Evolutionary conservation across 2,888 invertebrate species (phyloP), one percentile per base, ranked within the genome.

Genomic region (Neocrepidodera transversa): DNA sequence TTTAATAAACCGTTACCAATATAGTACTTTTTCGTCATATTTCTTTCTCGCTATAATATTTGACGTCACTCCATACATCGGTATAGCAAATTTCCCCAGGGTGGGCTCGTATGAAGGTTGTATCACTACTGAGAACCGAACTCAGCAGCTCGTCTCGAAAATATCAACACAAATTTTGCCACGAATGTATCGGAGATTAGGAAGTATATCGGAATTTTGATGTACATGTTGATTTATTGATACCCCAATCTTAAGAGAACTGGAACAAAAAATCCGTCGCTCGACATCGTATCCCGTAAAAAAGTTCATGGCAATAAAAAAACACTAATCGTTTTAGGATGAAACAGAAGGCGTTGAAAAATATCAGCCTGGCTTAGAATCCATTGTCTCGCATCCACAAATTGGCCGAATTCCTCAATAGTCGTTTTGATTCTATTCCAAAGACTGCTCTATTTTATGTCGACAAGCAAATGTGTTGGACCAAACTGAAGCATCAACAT

Each of bases 401-500:
- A n/a, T n/a, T 30, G n/a, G 30, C 30, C 8, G n/a, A 30, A 6
- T 6, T 6, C 8, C n/a, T 30, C 3, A 30, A 30, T 10, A n/a
- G n/a, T n/a, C 30, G 30, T n/a, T 30, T 30, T n/a, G 30, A 30
- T 30, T 30, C 30, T 2, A 30, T 30, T 30, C 30, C 30, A 7
- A 30, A 30, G n/a, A 30, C 30, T n/a, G 30, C 5, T 8, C 8
- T 3, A 30, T n/a, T 30, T 3, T 30, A 10, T 30, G 57, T 50
- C 1, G 43, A 58, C 35, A 51, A 58, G 26, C 58, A 58, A 52
- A 58, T 58, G 58, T 58, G 58, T 45, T 58, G 20, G 10, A 58
- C 51, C 6, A 51, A 57, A 51, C 11, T 43, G 1, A 51, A 30
- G 17, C 42, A 50, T 32, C 53, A 47, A 10, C 43, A n/a, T n/a